These are phyloP conservation scores for Psittacula derbiana DNA, from an alignment of 2,797 vertebrate genomes.

Conservation along the genomic window DNA sequence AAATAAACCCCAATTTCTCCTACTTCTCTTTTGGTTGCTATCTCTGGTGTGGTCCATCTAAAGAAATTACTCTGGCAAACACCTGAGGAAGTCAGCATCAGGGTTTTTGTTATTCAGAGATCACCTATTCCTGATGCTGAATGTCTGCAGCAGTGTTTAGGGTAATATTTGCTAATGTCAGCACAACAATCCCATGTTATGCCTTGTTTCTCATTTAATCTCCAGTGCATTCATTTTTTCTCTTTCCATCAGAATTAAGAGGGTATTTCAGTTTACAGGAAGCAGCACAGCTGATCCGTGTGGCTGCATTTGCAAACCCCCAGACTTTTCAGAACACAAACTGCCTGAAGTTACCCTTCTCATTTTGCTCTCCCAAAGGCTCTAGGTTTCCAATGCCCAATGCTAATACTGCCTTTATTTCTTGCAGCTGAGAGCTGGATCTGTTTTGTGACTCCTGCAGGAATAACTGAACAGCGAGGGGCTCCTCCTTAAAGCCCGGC, in stretches of 20 bases:
- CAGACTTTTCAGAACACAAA: not conserved
- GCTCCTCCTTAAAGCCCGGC: not conserved
- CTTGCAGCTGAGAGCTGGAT: not conserved
- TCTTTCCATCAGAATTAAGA: not conserved
- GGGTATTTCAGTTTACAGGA: not conserved
- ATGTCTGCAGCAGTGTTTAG: not conserved
- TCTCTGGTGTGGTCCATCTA: not conserved
- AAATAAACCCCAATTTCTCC: not conserved
- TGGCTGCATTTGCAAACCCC: not conserved
- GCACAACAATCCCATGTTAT: not conserved
- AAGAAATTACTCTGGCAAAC: not conserved
- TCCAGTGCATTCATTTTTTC: not conserved
- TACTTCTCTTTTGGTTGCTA: not conserved
- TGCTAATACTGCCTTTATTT: not conserved
- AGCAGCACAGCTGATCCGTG: not conserved
- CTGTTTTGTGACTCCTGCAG: not conserved
- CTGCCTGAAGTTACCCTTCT: not conserved
- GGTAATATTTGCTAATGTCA: not conserved
- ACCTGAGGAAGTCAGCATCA: not conserved
- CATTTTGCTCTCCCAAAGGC: not conserved
- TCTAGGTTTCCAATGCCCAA: not conserved
- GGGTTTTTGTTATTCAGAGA: not conserved
- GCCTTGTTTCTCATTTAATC: not conserved
- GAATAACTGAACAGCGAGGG: accelerated
- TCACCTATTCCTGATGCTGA: not conserved